These are phyloP conservation scores for Drosophila borborema DNA, from an alignment of 2,888 invertebrate species.

Conservation along the genomic window DNA sequence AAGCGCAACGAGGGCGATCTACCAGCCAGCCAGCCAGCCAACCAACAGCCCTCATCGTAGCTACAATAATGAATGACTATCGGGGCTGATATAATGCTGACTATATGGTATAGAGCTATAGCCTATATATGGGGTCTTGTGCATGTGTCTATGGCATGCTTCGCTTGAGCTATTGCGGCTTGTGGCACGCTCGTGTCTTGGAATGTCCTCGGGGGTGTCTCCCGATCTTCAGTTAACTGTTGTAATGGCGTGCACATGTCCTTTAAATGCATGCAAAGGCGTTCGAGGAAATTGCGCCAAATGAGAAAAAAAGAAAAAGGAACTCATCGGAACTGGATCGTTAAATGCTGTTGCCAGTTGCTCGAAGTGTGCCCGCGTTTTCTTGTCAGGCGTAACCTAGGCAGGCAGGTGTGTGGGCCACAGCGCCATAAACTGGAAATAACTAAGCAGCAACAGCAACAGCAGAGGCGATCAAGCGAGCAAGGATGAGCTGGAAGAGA, in stretches of 20 bases:
- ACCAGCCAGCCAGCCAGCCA: conserved; percentile 24
- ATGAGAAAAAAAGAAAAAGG: conserved; percentile 20
- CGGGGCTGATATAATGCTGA: conserved; percentile 42
- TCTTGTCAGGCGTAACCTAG: conserved; percentile 69
- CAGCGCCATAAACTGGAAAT: conserved; percentile 69
- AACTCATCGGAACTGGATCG: conserved; percentile 53
- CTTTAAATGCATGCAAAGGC: conserved; percentile 60
- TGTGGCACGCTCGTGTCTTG: conserved; percentile 78
- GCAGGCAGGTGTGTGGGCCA: conserved; percentile 73
- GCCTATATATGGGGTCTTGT: conserved; percentile 23
- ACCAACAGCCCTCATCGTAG: conserved; percentile 68
- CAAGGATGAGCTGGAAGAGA: conserved; percentile 4
- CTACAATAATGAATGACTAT: conserved; percentile 65
- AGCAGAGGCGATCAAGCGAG: conserved; percentile 62
- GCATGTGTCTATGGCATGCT: conserved; percentile 45
- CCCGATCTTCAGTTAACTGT: conserved; percentile 25
- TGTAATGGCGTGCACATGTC: conserved; percentile 75
- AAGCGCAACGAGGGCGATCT: conserved; percentile 70
- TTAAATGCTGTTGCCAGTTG: conserved; percentile 58
- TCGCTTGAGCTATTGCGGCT: conserved; percentile 57
- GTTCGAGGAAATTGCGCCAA: conserved; percentile 76
- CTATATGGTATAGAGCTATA: conserved; percentile 5
- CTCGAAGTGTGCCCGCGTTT: conserved; percentile 73
- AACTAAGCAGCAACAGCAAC: conserved; percentile 41
- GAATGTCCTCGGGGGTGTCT: conserved; percentile 67